Base-by-base conservation (phyloP, 2,888 invertebrate genomes). In the Leptopilina myrica region DNA sequence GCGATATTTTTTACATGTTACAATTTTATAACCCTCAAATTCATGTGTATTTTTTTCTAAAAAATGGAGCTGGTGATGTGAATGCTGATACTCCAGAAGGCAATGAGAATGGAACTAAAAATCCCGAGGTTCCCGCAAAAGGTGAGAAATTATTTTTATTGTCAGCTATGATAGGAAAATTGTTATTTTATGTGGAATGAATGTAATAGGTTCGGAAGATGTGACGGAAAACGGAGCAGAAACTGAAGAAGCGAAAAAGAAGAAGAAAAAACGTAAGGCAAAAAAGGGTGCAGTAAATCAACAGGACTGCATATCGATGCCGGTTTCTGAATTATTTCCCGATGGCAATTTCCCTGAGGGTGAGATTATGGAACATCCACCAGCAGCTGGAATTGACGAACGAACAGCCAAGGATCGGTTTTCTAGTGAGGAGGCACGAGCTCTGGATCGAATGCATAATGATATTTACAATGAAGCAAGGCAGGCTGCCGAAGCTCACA, bases 401-500 rank as follows among this genome's bases (percentile, higher is more conserved):
- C 95, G 95, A 84, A 97, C 96, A 77, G 98, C 98, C 3, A 96
- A 95, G 88, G 96, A 98, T 88, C 94, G 98, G 64, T 96, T 96
- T 88, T 94, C 95, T 0, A 96, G 95, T 84, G 97, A 97, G 89
- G 98, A 97, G 89, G 98, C 99, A 88, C 94, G 96, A 85, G 97
- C 98, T 5, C 92, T 98, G 43, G 99, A 99, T 91, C 93, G 96
- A 86, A 95, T 97, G 92, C 97, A 98, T 85, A 96, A 95, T 86
- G 98, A 99, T 87, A 96, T 98, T 88, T 99, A 99, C 90, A 97
- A 97, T 88, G 98, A 99, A 92, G 95, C 99, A 77, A 94, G 99
- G 80, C 95, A 97, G 86, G 99, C 99, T 26, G 99, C 99, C 11
- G 99, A 99, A 91, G 99, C 98, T 66, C 99, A 99, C 92, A 95